These are phyloP conservation scores for Tokudaia tokunoshimensis DNA, from an alignment of 2,797 vertebrate genomes.

Conservation along the genomic window DNA sequence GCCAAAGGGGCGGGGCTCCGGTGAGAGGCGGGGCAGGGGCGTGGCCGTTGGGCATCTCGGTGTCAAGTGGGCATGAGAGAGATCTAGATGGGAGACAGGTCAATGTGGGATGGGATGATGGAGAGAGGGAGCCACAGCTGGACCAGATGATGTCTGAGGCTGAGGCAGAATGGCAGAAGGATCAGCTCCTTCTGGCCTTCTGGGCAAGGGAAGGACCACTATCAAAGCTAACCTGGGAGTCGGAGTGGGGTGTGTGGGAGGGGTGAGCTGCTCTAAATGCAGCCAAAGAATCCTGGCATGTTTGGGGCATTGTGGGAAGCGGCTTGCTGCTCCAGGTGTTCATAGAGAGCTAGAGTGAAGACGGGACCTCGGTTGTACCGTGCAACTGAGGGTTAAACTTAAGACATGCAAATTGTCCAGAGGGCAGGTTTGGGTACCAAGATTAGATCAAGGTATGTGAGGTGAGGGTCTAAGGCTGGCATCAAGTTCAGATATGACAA, in stretches of 20 bases:
- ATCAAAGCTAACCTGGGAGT: neutral
- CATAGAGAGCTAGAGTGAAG: neutral
- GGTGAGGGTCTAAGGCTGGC: neutral
- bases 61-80: rapidly evolving
- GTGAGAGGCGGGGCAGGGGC: neutral
- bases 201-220: neutral
- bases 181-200: neutral
- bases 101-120: neutral
- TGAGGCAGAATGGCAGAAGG: neutral
- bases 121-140: neutral
- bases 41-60: neutral
- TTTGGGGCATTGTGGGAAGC: neutral
- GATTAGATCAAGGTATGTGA: neutral
- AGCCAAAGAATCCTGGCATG: neutral
- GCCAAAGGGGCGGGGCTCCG: neutral
- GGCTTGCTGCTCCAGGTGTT: neutral
- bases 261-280: neutral
- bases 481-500: neutral
- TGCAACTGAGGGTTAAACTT: neutral
- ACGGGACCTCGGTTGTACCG: neutral
- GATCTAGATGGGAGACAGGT: neutral
- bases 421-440: neutral
- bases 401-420: neutral
- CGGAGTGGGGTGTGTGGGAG: neutral
- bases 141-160: neutral